Evolutionary conservation across 2,888 invertebrate species (phyloP).

Genomic region (Choristoneura rosaceana): DNA sequence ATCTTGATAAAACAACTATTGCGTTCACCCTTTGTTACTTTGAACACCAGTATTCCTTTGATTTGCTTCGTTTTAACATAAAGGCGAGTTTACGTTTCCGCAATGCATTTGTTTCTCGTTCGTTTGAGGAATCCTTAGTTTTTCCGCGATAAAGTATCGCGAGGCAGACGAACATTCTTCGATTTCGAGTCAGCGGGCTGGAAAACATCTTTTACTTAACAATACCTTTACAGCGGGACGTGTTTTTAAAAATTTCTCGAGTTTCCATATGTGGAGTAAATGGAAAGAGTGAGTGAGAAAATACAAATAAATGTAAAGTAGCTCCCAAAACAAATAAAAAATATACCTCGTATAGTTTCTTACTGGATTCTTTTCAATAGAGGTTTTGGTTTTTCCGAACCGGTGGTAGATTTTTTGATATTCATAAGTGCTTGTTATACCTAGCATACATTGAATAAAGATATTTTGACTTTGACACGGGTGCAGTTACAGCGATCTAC

Average conservation of each 20-base stretch:
- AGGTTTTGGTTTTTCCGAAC: no score
- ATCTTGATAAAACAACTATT: conserved; percentile 58
- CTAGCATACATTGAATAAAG: background rate
- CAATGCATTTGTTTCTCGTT: conserved; percentile 72
- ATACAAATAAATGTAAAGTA: background rate
- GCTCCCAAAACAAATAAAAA: background rate
- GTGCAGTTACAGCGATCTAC: no score
- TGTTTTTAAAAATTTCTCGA: conserved; percentile 21
- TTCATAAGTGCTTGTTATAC: background rate
- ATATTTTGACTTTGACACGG: background rate
- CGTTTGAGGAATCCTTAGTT: conserved; percentile 73
- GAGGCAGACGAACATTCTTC: conserved; percentile 69
- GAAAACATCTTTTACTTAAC: conserved; percentile 74
- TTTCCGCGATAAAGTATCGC: conserved; percentile 78
- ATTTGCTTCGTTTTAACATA: conserved; percentile 69
- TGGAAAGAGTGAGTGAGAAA: background rate
- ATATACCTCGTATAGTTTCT: no score
- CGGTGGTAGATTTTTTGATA: no score
- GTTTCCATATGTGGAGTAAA: background rate
- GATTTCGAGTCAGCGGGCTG: conserved; percentile 63
- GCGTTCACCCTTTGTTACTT: conserved; percentile 59
- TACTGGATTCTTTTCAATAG: no score
- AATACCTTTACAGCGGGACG: conserved; percentile 52
- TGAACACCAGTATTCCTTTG: conserved; percentile 71
- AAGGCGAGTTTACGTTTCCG: conserved; percentile 77